Evolutionary conservation across 1,140 invertebrate genomes (phyloP).

Genomic region (Pseudomyrmex flavicornis): DNA sequence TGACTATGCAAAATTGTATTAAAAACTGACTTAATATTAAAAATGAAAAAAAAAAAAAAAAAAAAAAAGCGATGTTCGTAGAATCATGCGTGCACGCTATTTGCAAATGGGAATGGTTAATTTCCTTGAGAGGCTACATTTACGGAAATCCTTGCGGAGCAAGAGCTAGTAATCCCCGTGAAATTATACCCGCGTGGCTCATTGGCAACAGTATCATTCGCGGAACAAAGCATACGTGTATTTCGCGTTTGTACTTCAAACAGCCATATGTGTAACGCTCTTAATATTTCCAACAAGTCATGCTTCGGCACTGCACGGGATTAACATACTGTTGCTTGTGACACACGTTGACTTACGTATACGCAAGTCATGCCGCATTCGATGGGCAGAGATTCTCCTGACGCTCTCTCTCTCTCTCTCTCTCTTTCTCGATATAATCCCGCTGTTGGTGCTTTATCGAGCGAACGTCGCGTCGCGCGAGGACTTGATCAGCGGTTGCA

Average conservation of each 20-base stretch:
- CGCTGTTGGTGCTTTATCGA: neutral
- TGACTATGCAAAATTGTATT: too few relatives aligned
- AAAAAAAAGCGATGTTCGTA: too few relatives aligned
- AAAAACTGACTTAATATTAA: too few relatives aligned
- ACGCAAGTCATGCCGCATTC: conserved; percentile 39
- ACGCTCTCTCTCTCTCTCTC: neutral
- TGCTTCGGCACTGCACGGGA: conserved; percentile 5
- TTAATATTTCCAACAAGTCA: conserved; percentile 40
- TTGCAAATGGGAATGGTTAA: conserved; percentile 1
- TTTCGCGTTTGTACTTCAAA: conserved; percentile 21
- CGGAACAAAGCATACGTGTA: conserved; percentile 29
- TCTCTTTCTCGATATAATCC: conserved; percentile 18
- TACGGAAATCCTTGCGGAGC: neutral
- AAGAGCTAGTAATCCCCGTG: conserved; percentile 11
- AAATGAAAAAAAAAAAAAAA: too few relatives aligned
- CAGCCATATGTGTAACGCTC: neutral
- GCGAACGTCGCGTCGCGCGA: neutral
- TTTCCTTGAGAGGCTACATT: neutral
- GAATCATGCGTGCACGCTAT: neutral
- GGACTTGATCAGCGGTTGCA: neutral
- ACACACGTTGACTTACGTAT: neutral
- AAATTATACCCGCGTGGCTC: conserved; percentile 4
- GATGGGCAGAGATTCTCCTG: conserved; percentile 17
- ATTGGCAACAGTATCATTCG: conserved; percentile 34
- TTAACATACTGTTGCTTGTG: conserved; percentile 31